Evolutionary conservation across 2,797 vertebrate species (phyloP), one percentile per base, ranked within the genome.

Genomic region (Channa striata): DNA sequence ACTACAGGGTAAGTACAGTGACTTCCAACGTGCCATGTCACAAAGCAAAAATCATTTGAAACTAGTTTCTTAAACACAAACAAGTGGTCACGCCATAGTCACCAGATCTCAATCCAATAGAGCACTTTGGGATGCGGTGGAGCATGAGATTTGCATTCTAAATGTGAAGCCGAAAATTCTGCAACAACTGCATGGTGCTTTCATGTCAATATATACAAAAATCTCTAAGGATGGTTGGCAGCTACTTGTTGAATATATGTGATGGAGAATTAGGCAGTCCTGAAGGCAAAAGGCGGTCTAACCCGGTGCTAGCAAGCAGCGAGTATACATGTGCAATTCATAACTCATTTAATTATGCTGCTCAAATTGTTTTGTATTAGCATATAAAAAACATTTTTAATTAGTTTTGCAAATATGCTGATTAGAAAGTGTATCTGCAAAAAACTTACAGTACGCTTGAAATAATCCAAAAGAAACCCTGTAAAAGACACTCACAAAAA

Each of bases 141-240:
- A 89, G 82, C 12, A 8, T 44, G 72, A 82, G 71, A 84, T 78
- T 82, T 3, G 0, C 74, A 83, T 82, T 50, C 80, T 85, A 50
- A 69, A 85, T 70, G 72, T 88, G 74, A 58, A 86, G 74, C 86
- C 34, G 17, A 88, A 74, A 87, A 85, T 71, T 81, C 70, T 78
- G 68, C 58, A 78, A 49, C 59, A 80, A 68, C 72, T 79, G 65
- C 1, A 4, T 30, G 25, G 25, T 30, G 4, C 25, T 30, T 4
- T 30, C 25, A 30, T 30, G 25, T 30, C 6, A 30, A 30, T 30
- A 30, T 6, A 30, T 4, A 30, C 25, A 4, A 30, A 30, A 30
- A 30, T 30, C 25, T 30, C 25, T 30, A 30, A 30, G 25, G 25
- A 30, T 6, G n/a, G n/a, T n/a, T n/a, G n/a, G n/a, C n/a, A n/a